Conservation (phyloP, 2,797 vertebrate genomes). For the Cyprinella venusta region DNA sequence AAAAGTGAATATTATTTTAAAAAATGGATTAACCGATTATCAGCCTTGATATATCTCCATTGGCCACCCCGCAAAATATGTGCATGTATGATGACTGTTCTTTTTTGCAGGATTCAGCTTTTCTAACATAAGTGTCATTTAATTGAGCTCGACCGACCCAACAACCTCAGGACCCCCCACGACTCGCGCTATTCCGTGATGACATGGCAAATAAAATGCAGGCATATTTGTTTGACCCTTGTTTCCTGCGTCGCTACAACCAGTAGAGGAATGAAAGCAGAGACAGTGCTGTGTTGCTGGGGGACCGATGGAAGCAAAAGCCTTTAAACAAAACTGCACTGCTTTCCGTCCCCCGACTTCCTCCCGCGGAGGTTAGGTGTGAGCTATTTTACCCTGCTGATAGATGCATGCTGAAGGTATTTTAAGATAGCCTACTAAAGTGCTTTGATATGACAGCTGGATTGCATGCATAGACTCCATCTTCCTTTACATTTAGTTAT, state of each 20-base stretch:
- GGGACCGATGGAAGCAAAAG: background rate
- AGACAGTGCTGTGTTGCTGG: constrained; percentile 4
- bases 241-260: background rate
- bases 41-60: background rate
- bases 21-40: background rate
- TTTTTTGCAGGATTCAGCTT: background rate
- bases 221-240: constrained; percentile 28
- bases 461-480: constrained; percentile 6
- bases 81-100: background rate
- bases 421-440: constrained; percentile 16
- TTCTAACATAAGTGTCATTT: background rate
- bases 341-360: background rate
- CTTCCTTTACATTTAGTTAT: background rate
- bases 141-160: background rate
- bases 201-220: constrained; percentile 2
- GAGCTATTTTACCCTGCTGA: constrained; percentile 10
- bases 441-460: constrained; percentile 16
- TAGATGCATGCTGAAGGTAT: constrained; percentile 1
- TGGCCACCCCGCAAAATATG: background rate
- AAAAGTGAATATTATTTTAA: background rate
- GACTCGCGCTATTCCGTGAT: background rate
- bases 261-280: constrained; percentile 9
- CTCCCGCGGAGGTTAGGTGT: background rate
- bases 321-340: background rate
- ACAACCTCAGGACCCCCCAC: background rate